Evolutionary conservation across 2,888 invertebrate species (phyloP), one percentile per base, ranked within the genome.

Genomic region (Drosophila affinis): DNA sequence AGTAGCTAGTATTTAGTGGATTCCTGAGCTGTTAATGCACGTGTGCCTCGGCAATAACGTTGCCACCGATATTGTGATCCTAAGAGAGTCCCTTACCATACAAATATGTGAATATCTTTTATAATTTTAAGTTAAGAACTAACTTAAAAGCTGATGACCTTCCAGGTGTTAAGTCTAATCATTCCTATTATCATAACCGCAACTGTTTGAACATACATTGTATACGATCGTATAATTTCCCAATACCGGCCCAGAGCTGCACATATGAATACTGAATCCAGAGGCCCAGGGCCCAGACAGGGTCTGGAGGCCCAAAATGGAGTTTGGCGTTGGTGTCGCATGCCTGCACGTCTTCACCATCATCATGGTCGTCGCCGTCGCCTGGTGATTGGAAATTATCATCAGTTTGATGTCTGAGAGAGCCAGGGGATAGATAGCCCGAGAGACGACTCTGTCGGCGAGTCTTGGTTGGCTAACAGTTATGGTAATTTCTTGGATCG

Each of bases 401-500:
- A 49, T 2, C 67, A 7, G 39, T n/a, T 39, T 14, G 39, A 39
- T 39, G 39, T 27, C 61, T 27, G 55, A 44, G 56, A 24, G 49
- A 51, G 65, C 27, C 65, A 45, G 49, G 14, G 39, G 6, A 39
- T 39, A 39, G 39, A 39, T 39, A 39, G 65, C 32, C 63, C n/a
- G 55, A 45, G 56, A 65, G 55, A 9, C 34, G 45, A 52, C 62
- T 51, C 17, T 45, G 39, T 14, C 32, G 17, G 62, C 24, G 45
- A 52, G 24, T 12, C 29, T 29, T 29, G 32, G 62, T n/a, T 39
- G 62, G 60, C 70, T 80, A 81, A 83, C 87, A 71, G 82, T 83
- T 83, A 83, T 83, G 82, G 82, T 86, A 84, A 83, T 83, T 84
- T 79, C 80, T 75, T 84, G 72, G 74, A 86, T 81, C 77, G 77